Evolutionary conservation across 2,888 invertebrate genomes (phyloP).

Genomic region (Nymphalis polychloros): DNA sequence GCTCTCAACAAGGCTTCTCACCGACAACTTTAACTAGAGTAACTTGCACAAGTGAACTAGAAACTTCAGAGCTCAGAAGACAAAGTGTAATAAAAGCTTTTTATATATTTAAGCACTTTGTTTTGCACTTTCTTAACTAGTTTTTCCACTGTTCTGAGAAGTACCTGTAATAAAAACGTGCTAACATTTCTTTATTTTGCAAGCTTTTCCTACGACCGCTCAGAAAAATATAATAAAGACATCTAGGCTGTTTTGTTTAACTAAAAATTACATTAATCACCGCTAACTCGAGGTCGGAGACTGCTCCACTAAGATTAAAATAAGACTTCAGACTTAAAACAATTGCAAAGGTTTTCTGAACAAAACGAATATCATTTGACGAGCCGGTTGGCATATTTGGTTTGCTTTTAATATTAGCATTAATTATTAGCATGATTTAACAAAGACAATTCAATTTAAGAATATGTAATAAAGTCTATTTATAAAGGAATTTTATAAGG

Average conservation of each 20-base stretch:
- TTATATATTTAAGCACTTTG: conserved; percentile 49
- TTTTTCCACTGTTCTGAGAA: conserved; percentile 36
- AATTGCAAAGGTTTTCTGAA: background rate
- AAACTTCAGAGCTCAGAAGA: conserved; percentile 44
- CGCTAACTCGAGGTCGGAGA: background rate
- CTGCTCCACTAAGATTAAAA: conserved; percentile 6
- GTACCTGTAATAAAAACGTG: conserved; percentile 32
- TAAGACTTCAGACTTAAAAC: background rate
- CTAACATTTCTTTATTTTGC: conserved; percentile 23
- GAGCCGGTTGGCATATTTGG: too few relatives aligned
- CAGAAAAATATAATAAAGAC: background rate
- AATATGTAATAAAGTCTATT: conserved; percentile 20
- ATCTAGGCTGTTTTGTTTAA: conserved; percentile 10
- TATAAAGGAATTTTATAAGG: conserved; percentile 16
- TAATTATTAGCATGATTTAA: background rate
- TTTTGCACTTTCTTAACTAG: conserved; percentile 43
- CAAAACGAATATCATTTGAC: too few relatives aligned
- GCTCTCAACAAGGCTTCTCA: conserved; percentile 28
- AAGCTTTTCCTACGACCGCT: conserved; percentile 1
- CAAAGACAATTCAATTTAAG: conserved; percentile 18
- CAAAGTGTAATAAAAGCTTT: conserved; percentile 47
- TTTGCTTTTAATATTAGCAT: too few relatives aligned
- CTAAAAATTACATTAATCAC: conserved; percentile 7
- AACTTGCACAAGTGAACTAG: conserved; percentile 37
- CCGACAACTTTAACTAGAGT: conserved; percentile 29